Conservation (phyloP, 1,140 invertebrate genomes). For the Calliopsis andreniformis region DNA sequence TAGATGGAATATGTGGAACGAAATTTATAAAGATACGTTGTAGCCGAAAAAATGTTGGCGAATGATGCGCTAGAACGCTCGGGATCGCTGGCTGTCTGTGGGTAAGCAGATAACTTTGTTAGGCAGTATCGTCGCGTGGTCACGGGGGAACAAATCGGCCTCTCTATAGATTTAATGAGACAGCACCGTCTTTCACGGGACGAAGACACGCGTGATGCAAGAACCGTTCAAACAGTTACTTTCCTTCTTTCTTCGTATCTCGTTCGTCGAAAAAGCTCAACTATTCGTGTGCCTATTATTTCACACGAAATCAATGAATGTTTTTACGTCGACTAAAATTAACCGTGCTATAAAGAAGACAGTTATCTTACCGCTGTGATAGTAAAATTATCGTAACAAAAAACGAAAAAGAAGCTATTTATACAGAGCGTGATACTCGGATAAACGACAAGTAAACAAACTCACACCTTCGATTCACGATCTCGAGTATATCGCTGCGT, state of each 20-base stretch:
- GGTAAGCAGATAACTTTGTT: neutral
- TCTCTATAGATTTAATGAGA: neutral
- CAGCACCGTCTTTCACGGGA: neutral
- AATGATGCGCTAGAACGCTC: neutral
- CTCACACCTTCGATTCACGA: neutral
- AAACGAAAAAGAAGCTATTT: neutral
- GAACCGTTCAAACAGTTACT: neutral
- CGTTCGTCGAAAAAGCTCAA: neutral
- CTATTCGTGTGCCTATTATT: neutral
- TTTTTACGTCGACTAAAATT: neutral
- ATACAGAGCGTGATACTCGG: neutral
- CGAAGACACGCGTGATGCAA: neutral
- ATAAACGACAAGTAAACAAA: neutral
- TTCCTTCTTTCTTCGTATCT: neutral
- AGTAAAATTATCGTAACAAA: conserved; percentile 3
- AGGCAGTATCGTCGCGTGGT: neutral
- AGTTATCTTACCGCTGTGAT: neutral
- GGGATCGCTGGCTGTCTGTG: neutral
- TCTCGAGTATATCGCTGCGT: neutral
- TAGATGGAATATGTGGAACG: too few relatives aligned
- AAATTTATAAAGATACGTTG: too few relatives aligned
- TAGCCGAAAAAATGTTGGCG: neutral
- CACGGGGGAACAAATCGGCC: neutral
- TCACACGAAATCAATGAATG: neutral
- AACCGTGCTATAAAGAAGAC: neutral